These are phyloP conservation scores for Siphamia tubifer DNA, from an alignment of 2,113 vertebrate species.

Conservation along the genomic window DNA sequence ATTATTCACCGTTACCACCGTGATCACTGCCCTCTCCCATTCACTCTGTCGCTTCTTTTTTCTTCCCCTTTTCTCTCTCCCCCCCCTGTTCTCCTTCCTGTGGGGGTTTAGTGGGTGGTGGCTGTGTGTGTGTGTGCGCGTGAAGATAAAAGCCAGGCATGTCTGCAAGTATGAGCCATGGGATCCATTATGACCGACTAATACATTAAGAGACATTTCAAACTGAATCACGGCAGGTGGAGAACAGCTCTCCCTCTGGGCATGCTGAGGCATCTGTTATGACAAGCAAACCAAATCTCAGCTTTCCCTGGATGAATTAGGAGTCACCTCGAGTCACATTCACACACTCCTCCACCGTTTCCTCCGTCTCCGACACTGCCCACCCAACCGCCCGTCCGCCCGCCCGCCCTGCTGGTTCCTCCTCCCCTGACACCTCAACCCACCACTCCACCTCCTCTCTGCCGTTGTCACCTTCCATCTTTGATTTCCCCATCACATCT, in stretches of 20 bases:
- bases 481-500: constrained; percentile 41
- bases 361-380: constrained; percentile 38
- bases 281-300: constrained; percentile 65
- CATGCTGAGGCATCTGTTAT: constrained; percentile 54
- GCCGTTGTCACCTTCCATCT: constrained; percentile 46
- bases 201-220: constrained; percentile 68
- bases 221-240: constrained; percentile 58
- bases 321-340: constrained; percentile 48
- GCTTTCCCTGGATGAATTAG: constrained; percentile 50
- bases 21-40: constrained; percentile 31
- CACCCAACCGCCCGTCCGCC: too few species aligned
- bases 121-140: constrained; percentile 1
- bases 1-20: constrained; percentile 31
- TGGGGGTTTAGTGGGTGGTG: neutral
- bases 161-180: constrained; percentile 54
- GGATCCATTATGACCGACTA: constrained; percentile 58
- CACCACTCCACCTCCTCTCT: constrained; percentile 7
- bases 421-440: constrained; percentile 20
- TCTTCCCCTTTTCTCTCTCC: neutral
- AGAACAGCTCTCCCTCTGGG: constrained; percentile 44
- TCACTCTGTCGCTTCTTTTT: neutral
- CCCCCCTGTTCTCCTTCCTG: neutral
- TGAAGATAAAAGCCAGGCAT: constrained; percentile 27
- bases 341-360: neutral
- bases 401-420: constrained; percentile 31